Base-by-base conservation (phyloP, 1,140 invertebrate genomes). In the Apis florea region DNA sequence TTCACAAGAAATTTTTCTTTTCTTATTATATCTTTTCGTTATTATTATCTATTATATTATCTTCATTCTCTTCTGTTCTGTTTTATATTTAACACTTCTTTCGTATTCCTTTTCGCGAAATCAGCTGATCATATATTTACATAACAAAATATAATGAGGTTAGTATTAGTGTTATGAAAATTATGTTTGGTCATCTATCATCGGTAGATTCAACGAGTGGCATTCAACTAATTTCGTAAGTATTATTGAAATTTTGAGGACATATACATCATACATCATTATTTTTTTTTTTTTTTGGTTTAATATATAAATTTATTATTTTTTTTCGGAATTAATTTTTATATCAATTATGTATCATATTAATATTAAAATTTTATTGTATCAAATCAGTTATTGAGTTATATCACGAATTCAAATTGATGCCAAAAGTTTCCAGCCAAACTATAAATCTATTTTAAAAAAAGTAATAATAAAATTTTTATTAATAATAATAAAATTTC, bases 191-290 rank as follows among this genome's bases (percentile, higher is more conserved):
- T 79, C 24, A 49, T 53, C 47, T 51, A 31, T 56, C 76, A 71
- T 47, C 56, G 9, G 47, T 79, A 51, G 11, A 51, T 3, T 19
- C 40, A 31, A 71, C 68, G 67, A 71, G 49, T 31, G 47, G 68
- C 66, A 47, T 53, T 40, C 56, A 9, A 13, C 69, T 61, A 31
- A 79, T 51, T 71, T 79, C 67, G 76, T 79, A 79, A 79, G 76
- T 79, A 79, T 24, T 24, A 6, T 40, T 79, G 24, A 61, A 58
- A 70, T 61, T 61, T 71, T 70, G 19, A 75, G 21, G 13, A 26
- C 61, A 64, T 26, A 54, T 12, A 13, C 47, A 11, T 75, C 17
- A n/a, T 10, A n/a, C n/a, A n/a, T n/a, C n/a, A 13, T 5, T 31
- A n/a, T 31, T 53, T 51, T 4, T 15, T 5, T 31, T 8, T 31